Evolutionary conservation across 2,797 vertebrate genomes (phyloP).

Genomic region (Apogon hyalosoma): DNA sequence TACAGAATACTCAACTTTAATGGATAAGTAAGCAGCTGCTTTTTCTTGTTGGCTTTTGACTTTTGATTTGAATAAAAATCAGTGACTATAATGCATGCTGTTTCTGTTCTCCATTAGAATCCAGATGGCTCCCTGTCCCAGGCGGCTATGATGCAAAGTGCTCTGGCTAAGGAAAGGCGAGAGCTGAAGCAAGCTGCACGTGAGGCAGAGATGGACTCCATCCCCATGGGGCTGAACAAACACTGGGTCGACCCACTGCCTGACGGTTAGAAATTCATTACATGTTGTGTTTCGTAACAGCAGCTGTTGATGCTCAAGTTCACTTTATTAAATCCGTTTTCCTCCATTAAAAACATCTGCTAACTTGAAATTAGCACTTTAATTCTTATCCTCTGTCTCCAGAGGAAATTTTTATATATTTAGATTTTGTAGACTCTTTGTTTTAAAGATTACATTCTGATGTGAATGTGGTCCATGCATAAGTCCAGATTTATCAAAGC

Average conservation of each 20-base stretch:
- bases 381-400: constrained; percentile 11
- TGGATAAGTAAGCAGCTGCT: too few relatives aligned
- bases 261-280: constrained; percentile 85
- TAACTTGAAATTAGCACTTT: constrained; percentile 2
- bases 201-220: constrained; percentile 99
- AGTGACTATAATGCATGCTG: not conserved
- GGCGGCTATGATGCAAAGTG: constrained; percentile 99
- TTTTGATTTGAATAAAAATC: too few relatives aligned
- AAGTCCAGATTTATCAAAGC: constrained; percentile 26
- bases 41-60: too few relatives aligned
- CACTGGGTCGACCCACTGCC: constrained; percentile 99
- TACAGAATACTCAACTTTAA: too few relatives aligned
- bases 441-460: not conserved
- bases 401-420: constrained; percentile 10
- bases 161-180: constrained; percentile 94
- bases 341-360: constrained; percentile 25
- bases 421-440: constrained; percentile 9
- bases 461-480: not conserved
- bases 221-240: constrained; percentile 98
- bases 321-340: not conserved
- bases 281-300: not conserved
- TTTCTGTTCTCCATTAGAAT: constrained; percentile 82
- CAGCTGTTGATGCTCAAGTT: constrained; percentile 23
- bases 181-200: constrained; percentile 97
- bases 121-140: constrained; percentile 98